These are phyloP conservation scores for Lycodopsis pacificus DNA, from an alignment of 2,797 vertebrate genomes.

Conservation along the genomic window DNA sequence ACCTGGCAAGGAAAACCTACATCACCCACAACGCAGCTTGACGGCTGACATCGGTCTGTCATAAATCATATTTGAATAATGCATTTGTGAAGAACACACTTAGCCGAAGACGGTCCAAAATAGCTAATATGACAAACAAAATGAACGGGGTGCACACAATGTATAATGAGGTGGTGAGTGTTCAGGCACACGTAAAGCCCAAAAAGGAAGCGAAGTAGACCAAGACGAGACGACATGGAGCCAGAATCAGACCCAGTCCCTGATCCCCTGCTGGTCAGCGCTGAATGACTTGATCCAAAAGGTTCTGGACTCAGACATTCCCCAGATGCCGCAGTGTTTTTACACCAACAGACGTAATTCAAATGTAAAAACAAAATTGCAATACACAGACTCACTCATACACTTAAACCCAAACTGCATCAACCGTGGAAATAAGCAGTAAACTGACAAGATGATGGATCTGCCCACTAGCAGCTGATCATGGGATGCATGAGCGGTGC, in stretches of 20 bases:
- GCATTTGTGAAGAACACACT: conserved; percentile 1
- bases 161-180: conserved; percentile 23
- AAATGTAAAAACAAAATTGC: background rate
- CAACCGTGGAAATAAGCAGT: background rate
- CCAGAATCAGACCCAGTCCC: conserved; percentile 34
- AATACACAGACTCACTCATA: background rate
- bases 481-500: conserved; percentile 1
- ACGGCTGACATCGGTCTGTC: background rate
- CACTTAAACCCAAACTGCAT: background rate
- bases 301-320: conserved; percentile 45
- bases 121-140: conserved; percentile 20
- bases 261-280: conserved; percentile 25
- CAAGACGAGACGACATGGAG: conserved; percentile 39
- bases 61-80: background rate
- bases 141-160: conserved; percentile 7
- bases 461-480: background rate
- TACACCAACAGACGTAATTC: conserved; percentile 36
- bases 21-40: background rate
- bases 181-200: conserved; percentile 23
- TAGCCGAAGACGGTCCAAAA: conserved; percentile 15
- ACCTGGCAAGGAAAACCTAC: conserved; percentile 1
- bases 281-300: conserved; percentile 38
- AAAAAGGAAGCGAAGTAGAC: conserved; percentile 50
- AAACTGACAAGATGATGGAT: conserved; percentile 1
- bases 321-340: conserved; percentile 37